A percentile compares a stretch with the other conserved stretches of the same genome.
Evolutionary conservation across 2,797 vertebrate genomes (phyloP).

Genomic region (Prunella strophiata): DNA sequence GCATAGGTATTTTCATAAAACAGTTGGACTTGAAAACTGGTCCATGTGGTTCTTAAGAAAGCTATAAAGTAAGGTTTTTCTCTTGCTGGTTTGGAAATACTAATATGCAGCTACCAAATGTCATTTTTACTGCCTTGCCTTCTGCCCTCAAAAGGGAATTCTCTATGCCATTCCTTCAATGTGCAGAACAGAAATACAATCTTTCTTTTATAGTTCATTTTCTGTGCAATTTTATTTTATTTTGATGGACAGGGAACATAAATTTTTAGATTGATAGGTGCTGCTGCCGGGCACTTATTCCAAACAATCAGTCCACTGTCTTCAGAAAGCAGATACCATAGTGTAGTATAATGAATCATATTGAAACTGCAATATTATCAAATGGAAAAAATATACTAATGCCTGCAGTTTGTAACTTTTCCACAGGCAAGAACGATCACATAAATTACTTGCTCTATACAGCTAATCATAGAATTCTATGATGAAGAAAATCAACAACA

Average conservation of each 20-base stretch:
- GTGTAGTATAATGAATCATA: not conserved
- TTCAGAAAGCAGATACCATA: not conserved
- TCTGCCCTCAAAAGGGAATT: not conserved
- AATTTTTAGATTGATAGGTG: not conserved
- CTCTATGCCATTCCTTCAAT: not conserved
- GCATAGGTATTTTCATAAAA: not conserved
- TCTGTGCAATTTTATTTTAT: not conserved
- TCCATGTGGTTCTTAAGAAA: not conserved
- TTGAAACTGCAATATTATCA: not conserved
- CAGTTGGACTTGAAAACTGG: not conserved
- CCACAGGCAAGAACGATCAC: not conserved
- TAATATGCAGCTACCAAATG: not conserved
- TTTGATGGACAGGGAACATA: not conserved
- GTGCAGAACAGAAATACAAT: not conserved
- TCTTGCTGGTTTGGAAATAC: not conserved
- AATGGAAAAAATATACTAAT: not conserved
- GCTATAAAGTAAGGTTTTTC: not conserved
- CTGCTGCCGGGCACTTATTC: not conserved
- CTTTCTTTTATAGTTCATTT: not conserved
- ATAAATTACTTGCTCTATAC: not conserved
- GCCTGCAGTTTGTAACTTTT: not conserved
- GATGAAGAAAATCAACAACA: not conserved
- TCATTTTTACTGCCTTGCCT: not conserved
- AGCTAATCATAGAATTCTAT: not conserved
- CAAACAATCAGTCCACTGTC: not conserved